These are phyloP conservation scores for Aeoliscus strigatus DNA, from an alignment of 2,797 vertebrate genomes.

Conservation along the genomic window DNA sequence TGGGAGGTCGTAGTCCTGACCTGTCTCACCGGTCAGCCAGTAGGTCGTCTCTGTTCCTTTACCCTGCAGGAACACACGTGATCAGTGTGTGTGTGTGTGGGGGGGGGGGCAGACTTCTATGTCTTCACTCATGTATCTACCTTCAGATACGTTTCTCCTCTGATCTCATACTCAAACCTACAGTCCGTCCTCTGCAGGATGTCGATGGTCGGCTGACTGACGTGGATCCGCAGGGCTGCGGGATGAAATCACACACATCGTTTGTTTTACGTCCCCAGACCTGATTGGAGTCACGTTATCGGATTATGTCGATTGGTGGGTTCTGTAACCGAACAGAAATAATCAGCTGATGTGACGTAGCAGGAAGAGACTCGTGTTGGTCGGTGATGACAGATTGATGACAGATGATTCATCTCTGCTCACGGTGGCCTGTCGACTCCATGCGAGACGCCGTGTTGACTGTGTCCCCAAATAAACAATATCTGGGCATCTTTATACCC, in stretches of 20 bases:
- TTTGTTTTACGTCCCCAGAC: background rate
- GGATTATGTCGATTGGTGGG: no score
- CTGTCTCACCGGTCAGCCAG: conserved; percentile 78
- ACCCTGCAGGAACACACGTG: conserved; percentile 54
- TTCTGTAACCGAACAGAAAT: no score
- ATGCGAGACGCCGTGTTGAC: conserved; percentile 85
- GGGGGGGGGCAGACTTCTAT: no score
- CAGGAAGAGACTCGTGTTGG: background rate
- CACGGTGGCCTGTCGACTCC: conserved; percentile 72
- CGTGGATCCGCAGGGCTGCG: conserved; percentile 84
- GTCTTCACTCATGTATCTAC: conserved; percentile 72
- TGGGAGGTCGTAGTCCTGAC: conserved; percentile 80
- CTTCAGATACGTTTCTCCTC: conserved; percentile 71
- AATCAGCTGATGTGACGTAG: no score
- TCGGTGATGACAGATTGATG: background rate
- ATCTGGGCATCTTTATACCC: conserved; percentile 86
- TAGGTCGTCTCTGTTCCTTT: conserved; percentile 77
- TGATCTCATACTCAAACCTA: no score
- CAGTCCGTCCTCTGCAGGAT: no score
- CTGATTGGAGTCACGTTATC: no score
- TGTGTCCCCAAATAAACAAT: conserved; percentile 89
- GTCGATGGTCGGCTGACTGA: conserved; percentile 75
- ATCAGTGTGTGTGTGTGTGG: background rate
- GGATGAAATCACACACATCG: background rate
- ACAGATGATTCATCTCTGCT: background rate